Percentiles rank a stretch among this genome's conserved stretches.
These are phyloP conservation scores for Ceratina australensis DNA, from an alignment of 1,140 invertebrate species.

Conservation along the genomic window DNA sequence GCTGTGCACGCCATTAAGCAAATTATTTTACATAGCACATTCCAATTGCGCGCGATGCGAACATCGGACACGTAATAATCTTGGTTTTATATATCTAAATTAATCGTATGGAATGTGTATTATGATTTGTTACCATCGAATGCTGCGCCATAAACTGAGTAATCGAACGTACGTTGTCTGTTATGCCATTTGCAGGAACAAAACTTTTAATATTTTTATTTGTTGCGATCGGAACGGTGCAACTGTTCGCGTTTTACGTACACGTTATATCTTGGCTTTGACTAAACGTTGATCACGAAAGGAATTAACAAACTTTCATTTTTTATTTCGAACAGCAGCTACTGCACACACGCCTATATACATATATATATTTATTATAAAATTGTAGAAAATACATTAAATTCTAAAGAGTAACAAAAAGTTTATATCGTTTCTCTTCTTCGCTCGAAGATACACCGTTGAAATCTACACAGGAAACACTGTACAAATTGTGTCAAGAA, in stretches of 20 bases:
- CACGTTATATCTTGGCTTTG: slow-evolving; percentile 24
- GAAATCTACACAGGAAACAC: background rate
- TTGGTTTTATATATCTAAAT: slow-evolving; percentile 7
- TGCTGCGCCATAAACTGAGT: background rate
- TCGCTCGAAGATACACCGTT: background rate
- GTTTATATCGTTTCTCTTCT: too few species aligned
- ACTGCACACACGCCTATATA: background rate
- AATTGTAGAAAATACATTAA: slow-evolving; percentile 14
- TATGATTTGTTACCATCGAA: background rate
- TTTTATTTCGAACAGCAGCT: slow-evolving; percentile 5
- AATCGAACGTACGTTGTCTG: background rate
- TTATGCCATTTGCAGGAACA: background rate
- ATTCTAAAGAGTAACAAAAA: background rate
- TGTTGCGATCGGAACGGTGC: background rate
- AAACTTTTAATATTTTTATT: slow-evolving; percentile 4
- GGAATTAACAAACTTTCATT: background rate
- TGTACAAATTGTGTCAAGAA: background rate
- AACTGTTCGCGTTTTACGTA: background rate
- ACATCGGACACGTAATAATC: background rate
- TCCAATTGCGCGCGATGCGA: slow-evolving; percentile 18
- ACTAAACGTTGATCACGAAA: slow-evolving; percentile 20
- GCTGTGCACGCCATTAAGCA: slow-evolving; percentile 26
- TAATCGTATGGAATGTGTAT: background rate
- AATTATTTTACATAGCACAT: slow-evolving; percentile 21
- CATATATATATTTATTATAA: slow-evolving; percentile 15